Evolutionary conservation across 2,888 invertebrate species (phyloP).

Genomic region (Chrysina gloriosa): DNA sequence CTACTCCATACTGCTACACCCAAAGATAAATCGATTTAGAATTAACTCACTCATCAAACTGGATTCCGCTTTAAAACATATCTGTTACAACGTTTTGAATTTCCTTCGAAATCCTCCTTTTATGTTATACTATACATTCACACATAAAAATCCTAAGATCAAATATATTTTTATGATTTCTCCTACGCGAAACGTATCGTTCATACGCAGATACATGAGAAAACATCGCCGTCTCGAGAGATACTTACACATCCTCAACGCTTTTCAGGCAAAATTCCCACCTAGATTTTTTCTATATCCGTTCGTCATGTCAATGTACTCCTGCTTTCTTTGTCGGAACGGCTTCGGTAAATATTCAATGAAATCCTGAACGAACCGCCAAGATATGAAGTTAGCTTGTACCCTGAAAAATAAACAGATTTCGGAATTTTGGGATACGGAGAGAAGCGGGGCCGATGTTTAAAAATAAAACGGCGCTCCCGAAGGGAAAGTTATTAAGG

Average conservation of each 20-base stretch:
- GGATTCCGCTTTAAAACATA: too few relatives aligned
- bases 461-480: slow-evolving; percentile 15
- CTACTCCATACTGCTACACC: too few relatives aligned
- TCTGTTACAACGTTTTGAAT: too few relatives aligned
- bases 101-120: too few relatives aligned
- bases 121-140: too few relatives aligned
- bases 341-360: slow-evolving; percentile 56
- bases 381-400: slow-evolving; percentile 60
- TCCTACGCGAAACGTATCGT: too few relatives aligned
- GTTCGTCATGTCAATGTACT: slow-evolving; percentile 46
- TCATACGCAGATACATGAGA: too few relatives aligned
- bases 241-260: slow-evolving; percentile 46
- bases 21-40: too few relatives aligned
- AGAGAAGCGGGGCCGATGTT: not conserved
- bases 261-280: slow-evolving; percentile 44
- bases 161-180: too few relatives aligned
- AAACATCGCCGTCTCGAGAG: too few relatives aligned
- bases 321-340: slow-evolving; percentile 53
- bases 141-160: too few relatives aligned
- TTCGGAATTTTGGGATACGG: not conserved
- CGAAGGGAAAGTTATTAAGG: slow-evolving; percentile 23
- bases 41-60: too few relatives aligned
- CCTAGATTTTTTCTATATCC: slow-evolving; percentile 40
- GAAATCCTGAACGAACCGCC: slow-evolving; percentile 57
- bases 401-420: slow-evolving; percentile 50